These are phyloP conservation scores for Andrena dorsata DNA, from an alignment of 2,888 invertebrate genomes.

Conservation along the genomic window DNA sequence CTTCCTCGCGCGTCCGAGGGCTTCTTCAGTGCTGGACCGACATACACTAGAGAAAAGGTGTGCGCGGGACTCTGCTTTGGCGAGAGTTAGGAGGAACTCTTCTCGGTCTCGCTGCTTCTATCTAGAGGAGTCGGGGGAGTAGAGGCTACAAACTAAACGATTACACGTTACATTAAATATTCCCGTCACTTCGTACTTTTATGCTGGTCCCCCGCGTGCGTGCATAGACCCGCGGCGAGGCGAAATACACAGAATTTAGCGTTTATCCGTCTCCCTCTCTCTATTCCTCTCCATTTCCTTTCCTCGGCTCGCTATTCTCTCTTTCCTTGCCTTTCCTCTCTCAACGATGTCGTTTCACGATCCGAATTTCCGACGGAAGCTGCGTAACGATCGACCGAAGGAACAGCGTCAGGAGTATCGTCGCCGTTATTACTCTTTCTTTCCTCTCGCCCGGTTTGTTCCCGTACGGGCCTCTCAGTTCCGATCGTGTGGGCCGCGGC, in stretches of 20 bases:
- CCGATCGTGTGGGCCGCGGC: conserved; percentile 53
- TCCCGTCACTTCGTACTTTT: conserved; percentile 60
- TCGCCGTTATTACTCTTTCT: background rate
- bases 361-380: conserved; percentile 44
- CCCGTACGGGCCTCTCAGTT: conserved; percentile 33
- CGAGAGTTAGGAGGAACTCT: conserved; percentile 63
- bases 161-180: conserved; percentile 78
- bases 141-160: conserved; percentile 79
- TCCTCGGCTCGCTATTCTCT: conserved; percentile 19
- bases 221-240: conserved; percentile 49
- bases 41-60: conserved; percentile 43
- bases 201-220: conserved; percentile 61
- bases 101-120: conserved; percentile 65
- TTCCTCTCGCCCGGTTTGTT: conserved; percentile 10
- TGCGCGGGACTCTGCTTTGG: conserved; percentile 45
- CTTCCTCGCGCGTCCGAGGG: conserved; percentile 49
- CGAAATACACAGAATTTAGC: conserved; percentile 47
- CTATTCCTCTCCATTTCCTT: conserved; percentile 11
- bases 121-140: conserved; percentile 59
- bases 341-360: conserved; percentile 20
- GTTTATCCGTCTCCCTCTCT: conserved; percentile 10
- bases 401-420: conserved; percentile 41
- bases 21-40: conserved; percentile 58
- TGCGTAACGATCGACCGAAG: conserved; percentile 44
- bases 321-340: background rate